Evolutionary conservation across 2,888 invertebrate genomes (phyloP), one percentile per base, ranked within the genome.

Genomic region (Noctua comes): DNA sequence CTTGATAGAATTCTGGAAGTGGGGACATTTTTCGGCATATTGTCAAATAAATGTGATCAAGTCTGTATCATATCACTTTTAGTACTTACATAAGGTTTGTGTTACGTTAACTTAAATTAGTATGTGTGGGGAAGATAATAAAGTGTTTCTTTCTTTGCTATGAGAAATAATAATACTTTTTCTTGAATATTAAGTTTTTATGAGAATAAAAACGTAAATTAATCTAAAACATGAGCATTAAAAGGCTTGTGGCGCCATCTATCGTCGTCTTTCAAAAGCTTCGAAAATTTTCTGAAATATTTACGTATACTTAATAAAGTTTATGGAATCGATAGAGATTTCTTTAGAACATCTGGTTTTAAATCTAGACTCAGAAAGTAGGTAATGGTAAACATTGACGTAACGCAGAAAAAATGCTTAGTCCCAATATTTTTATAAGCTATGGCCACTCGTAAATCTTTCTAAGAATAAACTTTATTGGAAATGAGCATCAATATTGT

Each of bases 11-110:
- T 62, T 46, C 57, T 80, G 57, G 76, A 74, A 77, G 65, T 73
- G 62, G 48, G 40, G 64, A 73, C 48, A 71, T 69, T 87, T 82
- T 76, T 77, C 72, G 68, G 73, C 81, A 79, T 84, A 79, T 87
- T 87, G 77, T 76, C 66, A 54, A 81, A 74, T 71, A 87, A 79
- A 84, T 84, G 80, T 73, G 84, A 77, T 87, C 81, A 69, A 87
- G 76, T 77, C 57, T 84, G 57, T 81, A 76, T 75, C 77, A 78
- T 86, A 84, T 79, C 76, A 69, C 68, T 86, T 84, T 76, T 72
- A 74, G 86, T 86, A 86, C 40, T 40, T 40, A 40, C 54, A 46
- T 76, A 81, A 71, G 40, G 78, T 75, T 78, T 80, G 68, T 43
- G 66, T 68, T 65, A 40, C 69, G 62, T 79, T 76, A 77, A 73